These are phyloP conservation scores for Phoenicopterus ruber DNA, from an alignment of 2,113 vertebrate species.

Conservation along the genomic window DNA sequence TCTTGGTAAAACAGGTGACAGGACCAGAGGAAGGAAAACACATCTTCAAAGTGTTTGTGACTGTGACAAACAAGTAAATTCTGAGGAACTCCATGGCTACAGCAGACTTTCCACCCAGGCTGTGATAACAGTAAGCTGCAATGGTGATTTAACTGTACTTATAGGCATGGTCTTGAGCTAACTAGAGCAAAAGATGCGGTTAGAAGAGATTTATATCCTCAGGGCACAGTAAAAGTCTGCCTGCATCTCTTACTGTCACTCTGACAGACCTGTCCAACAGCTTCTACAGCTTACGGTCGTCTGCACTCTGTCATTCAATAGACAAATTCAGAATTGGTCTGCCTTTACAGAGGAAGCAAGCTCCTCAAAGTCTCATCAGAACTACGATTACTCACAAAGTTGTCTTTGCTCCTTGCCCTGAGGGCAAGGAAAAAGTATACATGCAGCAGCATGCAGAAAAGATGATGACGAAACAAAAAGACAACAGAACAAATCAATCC, in stretches of 20 bases:
- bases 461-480: not conserved
- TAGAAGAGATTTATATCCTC: constrained; percentile 3
- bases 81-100: not conserved
- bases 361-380: not conserved
- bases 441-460: not conserved
- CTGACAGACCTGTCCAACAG: not conserved
- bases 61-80: not conserved
- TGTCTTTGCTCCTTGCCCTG: not conserved
- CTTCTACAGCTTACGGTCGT: not conserved
- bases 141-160: not conserved
- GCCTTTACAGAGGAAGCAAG: not conserved
- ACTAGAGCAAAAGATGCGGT: not conserved
- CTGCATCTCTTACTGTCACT: not conserved
- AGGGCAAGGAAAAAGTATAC: not conserved
- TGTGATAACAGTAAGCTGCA: not conserved
- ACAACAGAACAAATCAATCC: not conserved
- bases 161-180: not conserved
- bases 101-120: not conserved
- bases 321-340: not conserved
- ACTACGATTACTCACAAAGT: not conserved
- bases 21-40: not conserved
- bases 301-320: not conserved
- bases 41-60: not conserved
- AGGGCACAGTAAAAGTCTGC: not conserved
- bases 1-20: not conserved